Evolutionary conservation across 2,888 invertebrate genomes (phyloP).

Genomic region (Euplexia lucipara): DNA sequence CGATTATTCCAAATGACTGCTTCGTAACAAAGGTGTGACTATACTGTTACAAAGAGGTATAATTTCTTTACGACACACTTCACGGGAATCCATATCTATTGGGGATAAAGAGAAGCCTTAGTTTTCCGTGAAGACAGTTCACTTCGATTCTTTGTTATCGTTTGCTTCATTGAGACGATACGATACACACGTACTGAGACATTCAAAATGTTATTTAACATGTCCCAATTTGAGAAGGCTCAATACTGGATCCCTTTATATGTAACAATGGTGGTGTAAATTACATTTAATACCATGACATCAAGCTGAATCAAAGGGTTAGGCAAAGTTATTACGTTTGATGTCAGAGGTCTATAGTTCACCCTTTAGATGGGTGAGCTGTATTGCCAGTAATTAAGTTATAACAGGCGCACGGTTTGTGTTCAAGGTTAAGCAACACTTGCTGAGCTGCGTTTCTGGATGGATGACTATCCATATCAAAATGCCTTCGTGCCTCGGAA

Average conservation of each 20-base stretch:
- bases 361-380: too few species aligned
- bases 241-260: constrained; percentile 1
- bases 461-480: too few species aligned
- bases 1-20: background rate
- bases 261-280: constrained; percentile 12
- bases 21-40: background rate
- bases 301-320: background rate
- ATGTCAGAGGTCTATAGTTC: too few species aligned
- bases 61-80: constrained; percentile 39
- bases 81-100: constrained; percentile 45
- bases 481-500: too few species aligned
- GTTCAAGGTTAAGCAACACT: too few species aligned
- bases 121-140: constrained; percentile 20
- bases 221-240: constrained; percentile 10
- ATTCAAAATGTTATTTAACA: constrained; percentile 22
- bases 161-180: constrained; percentile 15
- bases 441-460: too few species aligned
- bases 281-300: background rate
- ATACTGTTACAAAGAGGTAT: constrained; percentile 11
- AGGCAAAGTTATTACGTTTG: background rate
- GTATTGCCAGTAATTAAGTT: background rate
- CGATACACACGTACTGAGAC: background rate
- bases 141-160: constrained; percentile 22
- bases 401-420: too few species aligned
- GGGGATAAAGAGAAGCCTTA: constrained; percentile 52